Evolutionary conservation across 2,888 invertebrate genomes (phyloP).

Genomic region (Nemapogon koenigi): DNA sequence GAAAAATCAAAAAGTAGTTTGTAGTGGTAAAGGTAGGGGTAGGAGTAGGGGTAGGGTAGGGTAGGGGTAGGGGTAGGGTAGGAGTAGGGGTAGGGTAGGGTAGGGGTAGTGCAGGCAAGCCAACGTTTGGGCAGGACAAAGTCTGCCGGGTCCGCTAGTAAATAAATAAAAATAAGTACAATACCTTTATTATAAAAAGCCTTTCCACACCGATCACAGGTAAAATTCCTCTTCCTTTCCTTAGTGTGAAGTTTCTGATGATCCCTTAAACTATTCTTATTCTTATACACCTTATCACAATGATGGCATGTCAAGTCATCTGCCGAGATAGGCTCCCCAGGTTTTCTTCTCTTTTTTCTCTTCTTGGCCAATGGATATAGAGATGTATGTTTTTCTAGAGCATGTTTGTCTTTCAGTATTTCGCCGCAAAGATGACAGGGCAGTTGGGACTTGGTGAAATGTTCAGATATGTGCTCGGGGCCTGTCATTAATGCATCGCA

Average conservation of each 20-base stretch:
- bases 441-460: conserved; percentile 27
- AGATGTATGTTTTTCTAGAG: conserved; percentile 31
- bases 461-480: conserved; percentile 10
- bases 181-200: conserved; percentile 53
- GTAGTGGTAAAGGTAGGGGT: too few relatives aligned
- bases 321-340: conserved; percentile 39
- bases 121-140: too few relatives aligned
- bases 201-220: conserved; percentile 52
- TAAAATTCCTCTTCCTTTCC: conserved; percentile 28
- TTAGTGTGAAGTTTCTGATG: conserved; percentile 68
- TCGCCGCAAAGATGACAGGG: conserved; percentile 41
- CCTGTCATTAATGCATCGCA: conserved; percentile 16
- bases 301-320: conserved; percentile 44
- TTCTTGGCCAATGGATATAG: conserved; percentile 30
- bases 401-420: conserved; percentile 34
- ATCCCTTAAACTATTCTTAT: conserved; percentile 34
- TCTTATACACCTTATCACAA: conserved; percentile 46
- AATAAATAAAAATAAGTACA: too few relatives aligned
- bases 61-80: too few relatives aligned
- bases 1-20: too few relatives aligned
- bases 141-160: too few relatives aligned
- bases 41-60: too few relatives aligned
- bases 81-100: too few relatives aligned
- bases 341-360: conserved; percentile 35
- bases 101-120: too few relatives aligned